Conservation (phyloP, 1,140 invertebrate species). For the Drosophila aff. region DNA sequence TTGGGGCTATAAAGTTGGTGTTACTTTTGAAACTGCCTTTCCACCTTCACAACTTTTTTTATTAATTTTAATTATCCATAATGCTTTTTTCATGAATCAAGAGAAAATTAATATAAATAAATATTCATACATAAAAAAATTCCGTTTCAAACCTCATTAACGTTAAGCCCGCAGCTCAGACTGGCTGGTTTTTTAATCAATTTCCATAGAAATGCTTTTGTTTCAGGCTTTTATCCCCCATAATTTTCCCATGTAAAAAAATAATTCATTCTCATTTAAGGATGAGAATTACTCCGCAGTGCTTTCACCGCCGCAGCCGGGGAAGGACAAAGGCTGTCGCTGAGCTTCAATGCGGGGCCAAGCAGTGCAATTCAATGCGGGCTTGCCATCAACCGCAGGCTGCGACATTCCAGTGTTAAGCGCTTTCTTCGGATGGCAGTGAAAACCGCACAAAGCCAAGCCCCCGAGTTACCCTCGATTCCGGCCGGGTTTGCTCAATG, state of each 20-base stretch:
- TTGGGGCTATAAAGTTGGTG: background rate
- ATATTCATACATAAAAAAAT: background rate
- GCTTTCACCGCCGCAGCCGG: slow-evolving; percentile 16
- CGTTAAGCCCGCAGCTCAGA: background rate
- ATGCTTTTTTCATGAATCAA: background rate
- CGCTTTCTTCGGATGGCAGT: slow-evolving; percentile 33
- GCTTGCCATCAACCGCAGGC: slow-evolving; percentile 43
- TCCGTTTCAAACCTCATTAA: slow-evolving; percentile 21
- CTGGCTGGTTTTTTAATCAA: slow-evolving; percentile 20
- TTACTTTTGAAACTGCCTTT: background rate
- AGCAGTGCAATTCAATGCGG: slow-evolving; percentile 42
- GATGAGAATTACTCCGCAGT: slow-evolving; percentile 6
- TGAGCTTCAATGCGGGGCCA: background rate
- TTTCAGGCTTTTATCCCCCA: slow-evolving; percentile 8
- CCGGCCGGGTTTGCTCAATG: slow-evolving; percentile 21
- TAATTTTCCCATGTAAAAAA: slow-evolving; percentile 17
- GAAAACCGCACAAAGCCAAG: slow-evolving; percentile 38
- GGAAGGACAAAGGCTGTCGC: slow-evolving; percentile 21
- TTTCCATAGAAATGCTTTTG: slow-evolving; percentile 37
- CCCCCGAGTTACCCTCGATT: slow-evolving; percentile 15
- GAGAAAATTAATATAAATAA: background rate
- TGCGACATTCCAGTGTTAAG: slow-evolving; percentile 57
- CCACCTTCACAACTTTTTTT: too few species aligned
- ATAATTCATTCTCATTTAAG: slow-evolving; percentile 59
- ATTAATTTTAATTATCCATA: background rate